phyloP scores from a whole-genome alignment of 1,140 invertebrate genomes.

The Orchestia grillus region DNA sequence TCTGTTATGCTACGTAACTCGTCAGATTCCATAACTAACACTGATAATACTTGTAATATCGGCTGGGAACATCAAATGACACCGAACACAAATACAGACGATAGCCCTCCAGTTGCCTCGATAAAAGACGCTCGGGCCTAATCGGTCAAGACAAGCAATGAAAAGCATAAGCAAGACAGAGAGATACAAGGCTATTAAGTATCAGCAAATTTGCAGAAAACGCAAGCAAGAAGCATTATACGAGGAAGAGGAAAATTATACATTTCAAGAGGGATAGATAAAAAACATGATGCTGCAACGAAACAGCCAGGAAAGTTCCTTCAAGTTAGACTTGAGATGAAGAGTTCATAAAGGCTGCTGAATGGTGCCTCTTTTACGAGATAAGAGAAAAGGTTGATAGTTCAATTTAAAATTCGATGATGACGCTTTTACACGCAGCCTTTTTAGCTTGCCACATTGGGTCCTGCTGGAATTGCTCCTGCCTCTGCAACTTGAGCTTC shows the following conservation, averaged over 20 bases:
- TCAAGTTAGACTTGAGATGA: not conserved
- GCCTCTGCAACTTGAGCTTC: constrained; percentile 75
- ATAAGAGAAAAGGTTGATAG: not conserved
- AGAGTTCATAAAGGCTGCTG: not conserved
- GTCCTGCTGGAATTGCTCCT: constrained; percentile 43
- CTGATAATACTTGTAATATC: not conserved
- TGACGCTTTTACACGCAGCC: constrained; percentile 25
- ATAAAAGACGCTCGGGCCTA: not conserved
- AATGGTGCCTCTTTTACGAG: not conserved
- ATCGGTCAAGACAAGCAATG: not conserved
- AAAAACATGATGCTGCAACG: not conserved
- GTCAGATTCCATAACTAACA: not conserved
- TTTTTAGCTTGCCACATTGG: constrained; percentile 50
- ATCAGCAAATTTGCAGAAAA: not conserved
- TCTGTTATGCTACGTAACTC: not conserved
- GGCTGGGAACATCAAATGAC: not conserved
- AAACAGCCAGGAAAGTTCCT: not conserved
- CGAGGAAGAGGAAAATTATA: not conserved
- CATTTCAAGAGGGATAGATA: not conserved
- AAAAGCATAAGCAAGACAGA: not conserved
- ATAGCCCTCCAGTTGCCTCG: not conserved
- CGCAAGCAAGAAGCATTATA: not conserved
- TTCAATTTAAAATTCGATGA: constrained; percentile 30
- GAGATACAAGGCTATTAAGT: not conserved
- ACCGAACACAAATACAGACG: not conserved